Conservation (phyloP, 2,888 invertebrate genomes). For the Clunio marinus region DNA sequence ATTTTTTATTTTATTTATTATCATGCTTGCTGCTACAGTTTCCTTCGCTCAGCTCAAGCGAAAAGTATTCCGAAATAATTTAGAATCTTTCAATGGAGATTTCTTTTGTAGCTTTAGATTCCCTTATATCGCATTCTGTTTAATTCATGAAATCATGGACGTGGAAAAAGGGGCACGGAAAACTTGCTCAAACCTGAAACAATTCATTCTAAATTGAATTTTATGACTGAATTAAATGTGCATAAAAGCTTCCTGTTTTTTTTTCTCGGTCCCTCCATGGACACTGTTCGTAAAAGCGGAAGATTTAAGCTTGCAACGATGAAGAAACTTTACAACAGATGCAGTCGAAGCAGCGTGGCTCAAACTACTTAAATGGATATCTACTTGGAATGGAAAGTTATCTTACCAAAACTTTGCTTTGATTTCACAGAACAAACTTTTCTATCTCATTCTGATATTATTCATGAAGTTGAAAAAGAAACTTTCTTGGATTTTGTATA, state of each 20-base stretch:
- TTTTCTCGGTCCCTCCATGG: background rate
- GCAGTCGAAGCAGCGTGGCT: too few species aligned
- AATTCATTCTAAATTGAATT: constrained; percentile 36
- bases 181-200: background rate
- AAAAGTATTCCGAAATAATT: background rate
- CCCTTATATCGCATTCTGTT: too few species aligned
- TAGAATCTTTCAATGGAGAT: background rate
- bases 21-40: background rate
- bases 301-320: too few species aligned
- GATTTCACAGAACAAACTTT: too few species aligned
- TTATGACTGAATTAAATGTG: constrained; percentile 23
- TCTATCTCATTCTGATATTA: too few species aligned
- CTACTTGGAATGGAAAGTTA: too few species aligned
- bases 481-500: too few species aligned
- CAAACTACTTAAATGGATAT: too few species aligned
- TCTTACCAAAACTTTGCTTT: too few species aligned
- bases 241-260: constrained; percentile 22
- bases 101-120: background rate
- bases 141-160: constrained; percentile 22
- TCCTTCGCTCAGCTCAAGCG: background rate
- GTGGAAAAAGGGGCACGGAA: background rate
- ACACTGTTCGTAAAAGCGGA: too few species aligned
- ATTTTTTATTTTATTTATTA: constrained; percentile 36
- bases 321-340: too few species aligned
- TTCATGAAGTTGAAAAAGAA: too few species aligned